phyloP scores from a whole-genome alignment of 2,797 vertebrate species.

The Coreius guichenoti region DNA sequence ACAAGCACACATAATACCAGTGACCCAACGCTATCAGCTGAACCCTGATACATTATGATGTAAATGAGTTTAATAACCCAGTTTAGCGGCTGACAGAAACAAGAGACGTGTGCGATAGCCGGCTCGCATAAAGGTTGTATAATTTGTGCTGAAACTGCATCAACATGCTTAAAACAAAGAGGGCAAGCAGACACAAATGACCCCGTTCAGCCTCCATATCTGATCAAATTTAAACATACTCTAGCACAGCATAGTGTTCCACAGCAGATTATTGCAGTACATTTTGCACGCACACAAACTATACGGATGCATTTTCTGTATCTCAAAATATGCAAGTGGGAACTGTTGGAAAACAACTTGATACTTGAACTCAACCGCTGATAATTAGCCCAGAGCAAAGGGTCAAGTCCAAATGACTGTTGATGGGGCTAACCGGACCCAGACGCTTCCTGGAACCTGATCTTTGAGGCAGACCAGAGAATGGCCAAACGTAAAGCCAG shows the following conservation, averaged over 20 bases:
- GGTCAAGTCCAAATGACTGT: constrained; percentile 58
- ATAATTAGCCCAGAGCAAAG: constrained; percentile 60
- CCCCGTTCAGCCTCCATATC: constrained; percentile 59
- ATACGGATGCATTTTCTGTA: neutral
- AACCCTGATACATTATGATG: constrained; percentile 78
- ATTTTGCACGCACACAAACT: neutral
- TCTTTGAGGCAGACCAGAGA: constrained; percentile 58
- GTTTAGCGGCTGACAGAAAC: constrained; percentile 75
- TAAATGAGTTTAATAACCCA: constrained; percentile 84
- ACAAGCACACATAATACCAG: constrained; percentile 60
- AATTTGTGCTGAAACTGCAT: constrained; percentile 64
- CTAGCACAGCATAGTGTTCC: constrained; percentile 40
- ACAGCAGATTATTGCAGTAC: constrained; percentile 18
- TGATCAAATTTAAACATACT: constrained; percentile 57
- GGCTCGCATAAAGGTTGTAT: constrained; percentile 58
- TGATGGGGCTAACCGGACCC: constrained; percentile 56
- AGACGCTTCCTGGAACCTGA: constrained; percentile 60
- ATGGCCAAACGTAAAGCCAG: constrained; percentile 46
- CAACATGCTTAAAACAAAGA: constrained; percentile 65
- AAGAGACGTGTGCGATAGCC: constrained; percentile 57
- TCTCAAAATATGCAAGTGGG: constrained; percentile 37
- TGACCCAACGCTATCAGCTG: constrained; percentile 63
- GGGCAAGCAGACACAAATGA: constrained; percentile 62
- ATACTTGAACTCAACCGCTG: constrained; percentile 47
- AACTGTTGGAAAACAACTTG: constrained; percentile 53